Percentiles rank a stretch among this genome's conserved stretches.
phyloP scores from a whole-genome alignment of 2,113 vertebrate genomes.

The Hippocampus zosterae region DNA sequence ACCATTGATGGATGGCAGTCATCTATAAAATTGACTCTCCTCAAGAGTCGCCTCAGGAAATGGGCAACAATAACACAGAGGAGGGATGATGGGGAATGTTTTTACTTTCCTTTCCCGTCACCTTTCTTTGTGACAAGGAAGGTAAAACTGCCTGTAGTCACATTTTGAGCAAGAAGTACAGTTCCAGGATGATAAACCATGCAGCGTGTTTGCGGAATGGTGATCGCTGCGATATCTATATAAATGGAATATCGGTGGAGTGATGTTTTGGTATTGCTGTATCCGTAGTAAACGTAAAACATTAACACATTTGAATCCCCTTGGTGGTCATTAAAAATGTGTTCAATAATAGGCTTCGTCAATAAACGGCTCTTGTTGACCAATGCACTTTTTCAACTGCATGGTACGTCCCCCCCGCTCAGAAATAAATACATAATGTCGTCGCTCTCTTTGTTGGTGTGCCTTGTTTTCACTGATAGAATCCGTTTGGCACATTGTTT shows the following conservation, averaged over 20 bases:
- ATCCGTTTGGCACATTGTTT: too few relatives aligned
- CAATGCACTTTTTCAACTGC: too few relatives aligned
- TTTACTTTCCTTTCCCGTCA: slow-evolving; percentile 10
- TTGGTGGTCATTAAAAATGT: background rate
- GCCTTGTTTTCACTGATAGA: too few relatives aligned
- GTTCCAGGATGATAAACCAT: background rate
- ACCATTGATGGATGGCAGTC: slow-evolving; percentile 70
- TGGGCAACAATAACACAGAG: slow-evolving; percentile 52
- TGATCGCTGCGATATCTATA: background rate
- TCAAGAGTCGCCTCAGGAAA: slow-evolving; percentile 53
- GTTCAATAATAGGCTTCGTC: background rate
- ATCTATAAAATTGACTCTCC: slow-evolving; percentile 75
- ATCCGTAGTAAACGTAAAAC: background rate
- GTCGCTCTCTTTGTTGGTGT: too few relatives aligned
- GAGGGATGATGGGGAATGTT: slow-evolving; percentile 56
- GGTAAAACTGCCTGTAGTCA: slow-evolving; percentile 29
- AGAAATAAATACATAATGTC: too few relatives aligned
- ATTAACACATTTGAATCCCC: background rate
- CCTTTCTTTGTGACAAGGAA: slow-evolving; percentile 36
- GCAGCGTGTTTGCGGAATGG: background rate
- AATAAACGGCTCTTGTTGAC: background rate
- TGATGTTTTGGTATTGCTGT: too few relatives aligned
- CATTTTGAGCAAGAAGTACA: background rate
- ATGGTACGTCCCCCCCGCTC: too few relatives aligned
- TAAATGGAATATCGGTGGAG: too few relatives aligned